Evolutionary conservation across 1,140 invertebrate species (phyloP).

Genomic region (Pemphigus obesinymphae): DNA sequence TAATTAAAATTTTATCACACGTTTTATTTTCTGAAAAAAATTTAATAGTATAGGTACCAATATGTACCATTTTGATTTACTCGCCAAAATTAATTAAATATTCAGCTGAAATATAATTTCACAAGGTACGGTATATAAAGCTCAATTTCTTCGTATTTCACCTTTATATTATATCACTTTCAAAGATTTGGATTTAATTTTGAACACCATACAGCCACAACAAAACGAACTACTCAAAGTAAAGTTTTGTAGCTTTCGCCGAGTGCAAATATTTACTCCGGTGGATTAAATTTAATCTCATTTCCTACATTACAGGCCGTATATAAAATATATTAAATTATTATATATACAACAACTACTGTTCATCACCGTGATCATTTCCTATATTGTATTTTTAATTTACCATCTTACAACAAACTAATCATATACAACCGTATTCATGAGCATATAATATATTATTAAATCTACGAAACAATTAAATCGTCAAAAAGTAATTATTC

Average conservation of each 20-base stretch:
- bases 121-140: not conserved
- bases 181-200: conserved; percentile 22
- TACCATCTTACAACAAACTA: not conserved
- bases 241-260: conserved; percentile 8
- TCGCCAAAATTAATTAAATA: not conserved
- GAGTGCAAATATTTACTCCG: conserved; percentile 3
- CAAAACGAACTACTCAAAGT: not conserved
- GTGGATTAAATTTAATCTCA: conserved; percentile 9
- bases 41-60: no score
- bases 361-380: no score
- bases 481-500: no score
- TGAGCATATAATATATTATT: no score
- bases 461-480: no score
- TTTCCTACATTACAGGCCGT: not conserved
- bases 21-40: no score
- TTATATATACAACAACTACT: no score
- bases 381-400: not conserved
- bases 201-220: not conserved
- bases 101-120: not conserved
- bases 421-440: no score
- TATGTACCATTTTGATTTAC: not conserved
- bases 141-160: conserved; percentile 5
- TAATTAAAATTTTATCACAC: no score
- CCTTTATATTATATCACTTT: conserved; percentile 12
- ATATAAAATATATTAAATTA: not conserved